Evolutionary conservation across 2,113 vertebrate species (phyloP), one percentile per base, ranked within the genome.

Genomic region (Leptobrachium ailaonicum): DNA sequence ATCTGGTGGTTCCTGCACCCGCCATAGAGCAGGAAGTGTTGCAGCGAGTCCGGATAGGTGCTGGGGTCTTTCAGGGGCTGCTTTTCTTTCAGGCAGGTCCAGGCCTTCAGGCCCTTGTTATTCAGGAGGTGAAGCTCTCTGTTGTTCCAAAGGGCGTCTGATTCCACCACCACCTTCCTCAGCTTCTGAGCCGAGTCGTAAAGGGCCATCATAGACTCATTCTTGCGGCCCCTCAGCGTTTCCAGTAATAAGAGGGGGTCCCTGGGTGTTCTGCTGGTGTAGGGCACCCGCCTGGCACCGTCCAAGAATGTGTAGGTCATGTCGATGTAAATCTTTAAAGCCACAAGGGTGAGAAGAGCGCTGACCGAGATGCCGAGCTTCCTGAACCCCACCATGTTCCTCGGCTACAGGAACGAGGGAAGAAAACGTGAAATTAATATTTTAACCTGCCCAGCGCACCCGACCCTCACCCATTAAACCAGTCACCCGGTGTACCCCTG

Each of bases 21-120:
- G 77, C 94, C 94, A 3, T 93, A 92, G 2, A 91, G 82, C 66
- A 96, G 69, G 77, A 97, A 96, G 86, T 91, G 91, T 73, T 88
- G 91, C 63, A 94, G 93, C 71, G 91, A 90, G 12, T 82, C 80
- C 0, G 94, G 92, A 5, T 95, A 92, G 1, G 91, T 88, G 47
- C 85, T 68, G n/a, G 92, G 94, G 68, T 95, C 92, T 42, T 68
- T 69, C 6, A 67, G 2, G 43, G 8, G 42, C 1, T 54, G 2
- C 13, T 41, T 68, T 2, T 13, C 10, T 8, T 47, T 62, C 53
- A 13, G n/a, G 42, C 79, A 81, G 2, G 42, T 60, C 79, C 79
- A 81, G 9, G 79, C 71, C 20, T 20, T 63, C 5, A 54, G 53
- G 2, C 50, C 40, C 8, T 47, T 53, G 2, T 54, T 4, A 50